Conservation (phyloP, 2,113 vertebrate species). For the Murina feae region DNA sequence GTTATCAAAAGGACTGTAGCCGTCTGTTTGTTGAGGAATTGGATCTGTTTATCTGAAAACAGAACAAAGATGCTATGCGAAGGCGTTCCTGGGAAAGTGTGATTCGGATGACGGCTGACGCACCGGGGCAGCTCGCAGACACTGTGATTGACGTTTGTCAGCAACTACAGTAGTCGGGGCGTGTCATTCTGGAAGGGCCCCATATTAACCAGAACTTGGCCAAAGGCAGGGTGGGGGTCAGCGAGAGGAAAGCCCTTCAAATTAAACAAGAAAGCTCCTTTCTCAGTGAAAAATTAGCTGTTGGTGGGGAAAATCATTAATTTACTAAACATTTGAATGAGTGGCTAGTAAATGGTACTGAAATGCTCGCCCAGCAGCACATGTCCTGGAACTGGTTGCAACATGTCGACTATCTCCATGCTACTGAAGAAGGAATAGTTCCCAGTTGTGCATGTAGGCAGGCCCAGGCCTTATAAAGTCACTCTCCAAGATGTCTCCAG, state of each 20-base stretch:
- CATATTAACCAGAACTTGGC: background rate
- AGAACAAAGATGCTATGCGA: conserved; percentile 86
- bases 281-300: conserved; percentile 15
- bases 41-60: conserved; percentile 99
- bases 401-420: background rate
- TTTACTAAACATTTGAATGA: conserved; percentile 26
- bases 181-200: conserved; percentile 36
- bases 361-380: background rate
- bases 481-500: background rate
- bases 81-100: conserved; percentile 90
- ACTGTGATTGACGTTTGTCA: conserved; percentile 93
- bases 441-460: background rate
- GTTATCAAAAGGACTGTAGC: conserved; percentile 96
- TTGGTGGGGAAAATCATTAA: background rate
- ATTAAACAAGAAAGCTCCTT: background rate
- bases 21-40: conserved; percentile 98
- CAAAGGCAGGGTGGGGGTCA: background rate
- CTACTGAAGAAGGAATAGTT: background rate
- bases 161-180: conserved; percentile 60
- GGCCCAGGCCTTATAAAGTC: background rate
- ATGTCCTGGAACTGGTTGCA: conserved; percentile 1
- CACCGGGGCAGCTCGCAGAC: conserved; percentile 79
- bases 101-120: conserved; percentile 84
- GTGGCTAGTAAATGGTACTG: background rate
- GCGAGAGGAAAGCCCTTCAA: background rate